Evolutionary conservation across 2,113 vertebrate genomes (phyloP).

Genomic region (Fregetta grallaria): DNA sequence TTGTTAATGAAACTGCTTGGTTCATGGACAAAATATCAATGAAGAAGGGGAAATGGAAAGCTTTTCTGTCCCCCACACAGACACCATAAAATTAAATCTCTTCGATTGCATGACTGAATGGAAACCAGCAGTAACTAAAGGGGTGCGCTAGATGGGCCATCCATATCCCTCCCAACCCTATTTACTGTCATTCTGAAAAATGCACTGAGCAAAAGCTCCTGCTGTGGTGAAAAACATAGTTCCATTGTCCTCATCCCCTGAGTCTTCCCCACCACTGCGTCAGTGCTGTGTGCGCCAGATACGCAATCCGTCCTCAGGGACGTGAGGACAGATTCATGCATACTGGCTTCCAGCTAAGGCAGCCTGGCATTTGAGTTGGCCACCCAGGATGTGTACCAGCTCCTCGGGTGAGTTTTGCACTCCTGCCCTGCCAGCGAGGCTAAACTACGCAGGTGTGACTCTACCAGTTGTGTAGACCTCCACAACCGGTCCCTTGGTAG

Average conservation of each 20-base stretch:
- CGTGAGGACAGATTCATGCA: accelerated
- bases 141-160: neutral
- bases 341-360: neutral
- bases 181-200: neutral
- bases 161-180: neutral
- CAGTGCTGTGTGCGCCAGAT: accelerated
- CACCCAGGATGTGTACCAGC: neutral
- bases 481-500: neutral
- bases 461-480: neutral
- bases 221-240: neutral
- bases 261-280: neutral
- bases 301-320: accelerated
- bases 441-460: neutral
- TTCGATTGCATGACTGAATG: accelerated
- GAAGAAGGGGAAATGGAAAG: neutral
- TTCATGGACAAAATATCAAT: neutral
- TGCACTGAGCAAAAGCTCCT: neutral
- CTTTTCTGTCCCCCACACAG: neutral
- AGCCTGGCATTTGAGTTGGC: neutral
- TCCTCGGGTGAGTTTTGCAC: neutral
- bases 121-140: neutral
- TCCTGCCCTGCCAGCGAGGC: neutral
- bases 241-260: neutral
- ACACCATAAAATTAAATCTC: neutral
- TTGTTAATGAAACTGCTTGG: neutral